Percentiles rank a stretch among this genome's conserved stretches.
Conservation (phyloP, 1,140 invertebrate genomes). For the Chrysomallon squamiferum region DNA sequence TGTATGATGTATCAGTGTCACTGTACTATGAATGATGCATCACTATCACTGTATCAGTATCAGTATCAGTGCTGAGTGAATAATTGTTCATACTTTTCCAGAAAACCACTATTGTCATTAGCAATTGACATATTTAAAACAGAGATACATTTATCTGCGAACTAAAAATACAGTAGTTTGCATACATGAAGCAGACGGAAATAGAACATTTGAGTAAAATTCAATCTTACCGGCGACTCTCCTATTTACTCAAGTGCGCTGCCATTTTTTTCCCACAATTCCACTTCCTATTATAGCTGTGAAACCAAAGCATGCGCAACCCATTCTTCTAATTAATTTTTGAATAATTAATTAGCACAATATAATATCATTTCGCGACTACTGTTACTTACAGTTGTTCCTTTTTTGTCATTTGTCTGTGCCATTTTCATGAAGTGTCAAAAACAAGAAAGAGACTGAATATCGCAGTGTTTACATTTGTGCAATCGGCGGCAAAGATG, state of each 20-base stretch:
- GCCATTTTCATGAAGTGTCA: neutral
- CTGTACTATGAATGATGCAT: no score
- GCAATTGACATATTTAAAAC: no score
- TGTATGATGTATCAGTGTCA: no score
- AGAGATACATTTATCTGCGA: no score
- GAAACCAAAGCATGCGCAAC: constrained; percentile 56
- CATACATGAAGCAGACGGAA: no score
- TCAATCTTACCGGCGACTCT: no score
- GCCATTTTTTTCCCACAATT: constrained; percentile 34
- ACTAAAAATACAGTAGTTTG: no score
- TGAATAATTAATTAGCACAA: constrained; percentile 62
- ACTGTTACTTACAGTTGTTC: constrained; percentile 38
- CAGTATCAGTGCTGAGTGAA: no score
- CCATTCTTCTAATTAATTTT: constrained; percentile 52
- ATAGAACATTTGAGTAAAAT: no score
- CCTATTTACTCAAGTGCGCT: neutral
- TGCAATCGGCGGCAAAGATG: neutral
- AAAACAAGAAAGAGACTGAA: neutral
- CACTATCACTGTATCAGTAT: no score
- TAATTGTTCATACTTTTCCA: no score
- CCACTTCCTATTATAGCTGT: constrained; percentile 15
- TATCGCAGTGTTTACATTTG: neutral
- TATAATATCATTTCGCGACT: constrained; percentile 56
- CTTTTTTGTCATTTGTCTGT: constrained; percentile 6
- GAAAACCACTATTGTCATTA: no score